Evolutionary conservation across 2,888 invertebrate genomes (phyloP), one percentile per base, ranked within the genome.

Genomic region (Hecatera dysodea): DNA sequence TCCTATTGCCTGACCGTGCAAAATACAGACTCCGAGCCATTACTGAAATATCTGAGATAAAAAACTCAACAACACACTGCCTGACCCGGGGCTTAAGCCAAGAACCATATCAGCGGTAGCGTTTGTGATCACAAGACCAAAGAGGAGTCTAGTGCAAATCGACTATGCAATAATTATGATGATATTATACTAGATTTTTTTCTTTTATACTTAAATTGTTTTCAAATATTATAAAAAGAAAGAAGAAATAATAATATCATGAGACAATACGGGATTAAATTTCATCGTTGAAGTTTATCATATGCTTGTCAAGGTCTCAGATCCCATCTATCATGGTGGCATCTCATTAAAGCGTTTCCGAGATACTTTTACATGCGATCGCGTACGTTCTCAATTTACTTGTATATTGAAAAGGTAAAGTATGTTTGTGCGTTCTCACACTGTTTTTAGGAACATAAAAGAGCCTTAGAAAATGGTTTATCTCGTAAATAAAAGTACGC

Each of bases 281-380:
- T 8, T 56, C 19, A 52, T 46, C 62, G 72, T 78, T 82, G 50
- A 61, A 63, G n/a, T 56, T 61, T 19, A 53, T 60, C 33, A 80
- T 71, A 19, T 44, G 72, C n/a, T n/a, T 75, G 60, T 62, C 75
- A 82, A 81, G 75, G 81, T 33, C 61, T 19, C 22, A 22, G 22
- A 42, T 66, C 17, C 56, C 74, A 81, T 78, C 63, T 75, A 81
- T 84, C 81, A 78, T 60, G 50, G 57, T 56, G 63, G 61, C 74
- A 72, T 82, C 64, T 76, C 67, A 77, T 75, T 75, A 74, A 72
- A 67, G 75, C 67, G 57, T 60, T 50, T 9, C n/a, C 11, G 15
- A 59, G 24, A 64, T 67, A 68, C 57, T 61, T 72, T 66, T 57
- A 50, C 39, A 33, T 59, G 44, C 12, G 22, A 24, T 39, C 22